Evolutionary conservation across 2,888 invertebrate genomes (phyloP).

Genomic region (Tachystola acroxantha): DNA sequence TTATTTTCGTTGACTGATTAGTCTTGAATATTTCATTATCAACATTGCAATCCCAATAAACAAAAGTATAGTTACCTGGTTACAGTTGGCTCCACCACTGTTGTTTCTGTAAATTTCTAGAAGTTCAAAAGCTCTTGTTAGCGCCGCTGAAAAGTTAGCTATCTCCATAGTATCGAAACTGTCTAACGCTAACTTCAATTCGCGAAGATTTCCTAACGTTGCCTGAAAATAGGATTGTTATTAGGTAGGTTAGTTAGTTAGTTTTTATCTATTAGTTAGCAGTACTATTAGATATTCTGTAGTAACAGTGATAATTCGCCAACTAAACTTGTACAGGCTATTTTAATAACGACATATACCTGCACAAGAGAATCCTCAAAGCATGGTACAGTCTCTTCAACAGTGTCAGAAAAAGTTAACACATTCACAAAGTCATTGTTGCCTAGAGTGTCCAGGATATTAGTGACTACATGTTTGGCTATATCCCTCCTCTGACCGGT

Average conservation of each 20-base stretch:
- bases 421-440: conserved; percentile 99
- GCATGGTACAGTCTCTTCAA: conserved; percentile 90
- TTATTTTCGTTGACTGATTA: conserved; percentile 51
- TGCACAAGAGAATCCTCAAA: conserved; percentile 94
- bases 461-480: conserved; percentile 90
- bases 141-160: conserved; percentile 94
- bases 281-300: no score
- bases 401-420: conserved; percentile 91
- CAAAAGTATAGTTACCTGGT: conserved; percentile 59
- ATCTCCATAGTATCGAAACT: conserved; percentile 90
- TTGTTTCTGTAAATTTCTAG: conserved; percentile 82
- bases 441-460: conserved; percentile 96
- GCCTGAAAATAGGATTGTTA: conserved; percentile 82
- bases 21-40: no score
- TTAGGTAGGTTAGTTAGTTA: conserved; percentile 1
- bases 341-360: conserved; percentile 64
- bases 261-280: neutral
- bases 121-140: conserved; percentile 93
- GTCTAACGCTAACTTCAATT: conserved; percentile 88
- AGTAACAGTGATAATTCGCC: no score
- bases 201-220: conserved; percentile 89
- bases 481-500: conserved; percentile 92
- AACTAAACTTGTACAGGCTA: no score
- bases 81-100: conserved; percentile 81
- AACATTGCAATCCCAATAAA: no score